A percentile compares a stretch with the other conserved stretches of the same genome.
Conservation (phyloP, 2,888 invertebrate genomes). For the Pelosia muscerda region DNA sequence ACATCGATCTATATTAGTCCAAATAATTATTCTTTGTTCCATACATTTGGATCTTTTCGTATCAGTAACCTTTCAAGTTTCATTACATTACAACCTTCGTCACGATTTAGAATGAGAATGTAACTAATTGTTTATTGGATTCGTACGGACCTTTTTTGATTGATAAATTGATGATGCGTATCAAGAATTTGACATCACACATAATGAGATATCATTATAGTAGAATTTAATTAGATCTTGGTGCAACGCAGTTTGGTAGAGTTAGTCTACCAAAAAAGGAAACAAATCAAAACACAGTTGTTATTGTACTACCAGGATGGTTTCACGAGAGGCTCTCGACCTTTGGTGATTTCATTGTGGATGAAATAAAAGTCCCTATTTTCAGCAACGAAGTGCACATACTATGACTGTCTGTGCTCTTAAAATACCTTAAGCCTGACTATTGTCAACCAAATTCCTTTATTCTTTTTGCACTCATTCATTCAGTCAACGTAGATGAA, state of each 20-base stretch:
- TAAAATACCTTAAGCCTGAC: too few species aligned
- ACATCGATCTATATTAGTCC: background rate
- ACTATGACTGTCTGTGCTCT: background rate
- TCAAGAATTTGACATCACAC: too few species aligned
- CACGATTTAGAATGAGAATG: slow-evolving; percentile 13
- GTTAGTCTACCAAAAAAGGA: background rate
- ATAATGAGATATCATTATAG: background rate
- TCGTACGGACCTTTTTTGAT: background rate
- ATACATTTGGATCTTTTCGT: slow-evolving; percentile 20
- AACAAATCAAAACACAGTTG: background rate
- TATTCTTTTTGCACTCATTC: too few species aligned
- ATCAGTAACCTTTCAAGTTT: slow-evolving; percentile 17
- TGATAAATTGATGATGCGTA: too few species aligned
- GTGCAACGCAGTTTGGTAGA: background rate
- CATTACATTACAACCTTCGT: slow-evolving; percentile 1
- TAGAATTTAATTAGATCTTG: background rate
- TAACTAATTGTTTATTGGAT: background rate
- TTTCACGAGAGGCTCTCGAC: background rate
- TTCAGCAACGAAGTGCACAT: background rate
- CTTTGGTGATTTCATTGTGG: background rate
- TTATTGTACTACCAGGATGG: too few species aligned
- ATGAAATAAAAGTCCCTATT: background rate
- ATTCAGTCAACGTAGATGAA: too few species aligned
- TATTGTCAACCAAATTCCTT: too few species aligned
- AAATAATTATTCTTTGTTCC: background rate